A percentile compares a stretch with the other conserved stretches of the same genome.
Evolutionary conservation across 37 sponge, comb jelly and placozoan genomes (phyloP).

Genomic region (Chondrosia reniformis): DNA sequence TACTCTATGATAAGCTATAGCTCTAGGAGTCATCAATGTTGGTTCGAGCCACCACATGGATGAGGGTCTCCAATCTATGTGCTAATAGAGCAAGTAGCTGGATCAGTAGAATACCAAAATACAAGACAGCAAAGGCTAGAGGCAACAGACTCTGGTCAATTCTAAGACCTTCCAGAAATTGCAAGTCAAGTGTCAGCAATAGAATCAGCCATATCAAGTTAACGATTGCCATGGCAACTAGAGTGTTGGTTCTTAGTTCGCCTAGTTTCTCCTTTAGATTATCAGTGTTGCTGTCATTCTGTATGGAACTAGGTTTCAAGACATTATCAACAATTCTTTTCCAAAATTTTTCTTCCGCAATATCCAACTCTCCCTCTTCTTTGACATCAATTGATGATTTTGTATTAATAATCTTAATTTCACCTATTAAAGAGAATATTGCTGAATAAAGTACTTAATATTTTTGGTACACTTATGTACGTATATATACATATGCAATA

Average conservation of each 20-base stretch:
- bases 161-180: conserved; percentile 4
- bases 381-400: conserved; percentile 21
- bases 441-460: not conserved
- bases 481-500: not conserved
- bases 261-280: conserved; percentile 42
- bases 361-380: not conserved
- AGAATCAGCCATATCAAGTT: conserved; percentile 76
- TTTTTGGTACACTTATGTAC: not conserved
- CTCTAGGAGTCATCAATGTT: too few species aligned
- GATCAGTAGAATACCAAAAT: conserved; percentile 22
- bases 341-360: conserved; percentile 52
- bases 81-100: conserved; percentile 51
- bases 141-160: conserved; percentile 29
- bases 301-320: conserved; percentile 42
- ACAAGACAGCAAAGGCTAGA: conserved; percentile 44
- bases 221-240: conserved; percentile 43
- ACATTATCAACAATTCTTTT: not conserved
- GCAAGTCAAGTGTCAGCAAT: conserved; percentile 31
- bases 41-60: conserved; percentile 54
- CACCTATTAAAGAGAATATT: conserved; percentile 20
- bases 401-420: conserved; percentile 32
- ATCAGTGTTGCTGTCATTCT: conserved; percentile 4
- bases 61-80: conserved; percentile 55
- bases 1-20: too few species aligned
- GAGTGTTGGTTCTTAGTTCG: conserved; percentile 40